Conservation (phyloP, 30 jellyfish, hydroid and myxozoan genomes). For the Aurelia aurita region DNA sequence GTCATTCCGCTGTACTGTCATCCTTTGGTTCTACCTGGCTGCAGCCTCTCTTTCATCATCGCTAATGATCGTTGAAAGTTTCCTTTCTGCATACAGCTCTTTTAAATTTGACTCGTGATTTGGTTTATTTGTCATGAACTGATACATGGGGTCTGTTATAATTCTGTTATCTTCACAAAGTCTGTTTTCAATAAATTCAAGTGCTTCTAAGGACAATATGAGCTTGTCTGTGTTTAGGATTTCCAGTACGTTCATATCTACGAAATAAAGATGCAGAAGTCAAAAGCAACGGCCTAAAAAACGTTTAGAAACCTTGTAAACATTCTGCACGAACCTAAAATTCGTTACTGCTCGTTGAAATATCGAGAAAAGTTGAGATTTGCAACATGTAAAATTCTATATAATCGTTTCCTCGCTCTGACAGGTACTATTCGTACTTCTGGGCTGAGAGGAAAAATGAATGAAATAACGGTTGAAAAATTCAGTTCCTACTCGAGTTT, state of each 20-base stretch:
- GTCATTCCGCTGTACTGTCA: not conserved
- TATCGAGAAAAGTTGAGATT: too few relatives aligned
- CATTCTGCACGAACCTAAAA: too few relatives aligned
- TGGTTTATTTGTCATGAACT: conserved; percentile 58
- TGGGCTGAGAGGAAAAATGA: too few relatives aligned
- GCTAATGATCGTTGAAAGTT: too few relatives aligned
- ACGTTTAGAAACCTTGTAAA: too few relatives aligned
- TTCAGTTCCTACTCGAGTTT: too few relatives aligned
- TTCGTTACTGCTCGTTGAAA: too few relatives aligned
- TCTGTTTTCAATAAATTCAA: conserved; percentile 86
- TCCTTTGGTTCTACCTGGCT: not conserved
- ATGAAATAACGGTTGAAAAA: too few relatives aligned
- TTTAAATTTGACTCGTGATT: conserved; percentile 26
- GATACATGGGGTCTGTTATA: conserved; percentile 82
- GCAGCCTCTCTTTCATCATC: not conserved
- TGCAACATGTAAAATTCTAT: too few relatives aligned
- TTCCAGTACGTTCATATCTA: conserved; percentile 86
- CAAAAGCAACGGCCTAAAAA: too few relatives aligned
- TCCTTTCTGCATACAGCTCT: conserved; percentile 29
- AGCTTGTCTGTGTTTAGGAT: conserved; percentile 83
- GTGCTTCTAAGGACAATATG: conserved; percentile 87
- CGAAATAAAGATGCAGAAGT: not conserved
- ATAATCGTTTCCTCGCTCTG: too few relatives aligned
- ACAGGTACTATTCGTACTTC: too few relatives aligned
- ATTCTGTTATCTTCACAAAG: conserved; percentile 95